These are phyloP conservation scores for Clarias magur DNA, from an alignment of 2,113 vertebrate genomes.

Conservation along the genomic window DNA sequence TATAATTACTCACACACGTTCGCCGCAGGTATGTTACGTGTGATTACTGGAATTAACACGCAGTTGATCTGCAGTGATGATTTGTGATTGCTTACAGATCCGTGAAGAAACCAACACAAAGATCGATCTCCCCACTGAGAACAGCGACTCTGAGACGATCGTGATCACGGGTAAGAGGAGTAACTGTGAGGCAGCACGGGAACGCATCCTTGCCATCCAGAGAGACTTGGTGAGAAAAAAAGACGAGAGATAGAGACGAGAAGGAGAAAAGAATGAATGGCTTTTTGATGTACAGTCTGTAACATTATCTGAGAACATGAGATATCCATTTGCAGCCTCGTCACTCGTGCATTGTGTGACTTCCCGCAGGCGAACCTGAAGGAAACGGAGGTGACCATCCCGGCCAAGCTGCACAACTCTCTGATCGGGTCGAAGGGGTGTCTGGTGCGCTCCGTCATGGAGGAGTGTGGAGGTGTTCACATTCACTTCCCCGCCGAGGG, in stretches of 20 bases:
- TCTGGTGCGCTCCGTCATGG: conserved; percentile 81
- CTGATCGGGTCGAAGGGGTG: conserved; percentile 81
- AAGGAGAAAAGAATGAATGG: background rate
- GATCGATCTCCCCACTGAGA: conserved; percentile 83
- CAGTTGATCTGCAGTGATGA: background rate
- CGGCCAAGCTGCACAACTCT: conserved; percentile 80
- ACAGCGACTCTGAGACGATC: conserved; percentile 82
- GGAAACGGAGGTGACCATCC: conserved; percentile 77
- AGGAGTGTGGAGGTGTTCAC: conserved; percentile 81
- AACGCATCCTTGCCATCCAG: conserved; percentile 78
- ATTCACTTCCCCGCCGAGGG: conserved; percentile 80
- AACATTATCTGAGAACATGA: background rate
- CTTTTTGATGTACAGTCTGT: background rate
- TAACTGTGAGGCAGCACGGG: conserved; percentile 78
- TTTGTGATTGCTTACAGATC: conserved; percentile 65
- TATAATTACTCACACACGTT: too few relatives aligned
- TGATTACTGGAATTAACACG: too few relatives aligned
- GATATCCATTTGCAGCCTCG: background rate
- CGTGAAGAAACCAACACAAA: conserved; percentile 83
- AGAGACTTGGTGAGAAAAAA: conserved; percentile 76
- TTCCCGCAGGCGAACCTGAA: conserved; percentile 75
- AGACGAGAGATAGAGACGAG: background rate
- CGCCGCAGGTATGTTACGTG: background rate
- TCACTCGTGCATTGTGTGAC: background rate
- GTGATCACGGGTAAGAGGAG: conserved; percentile 78